Percentiles rank a stretch among this genome's conserved stretches.
phyloP scores from a whole-genome alignment of 2,888 invertebrate genomes.

The Eupithecia dodoneata region DNA sequence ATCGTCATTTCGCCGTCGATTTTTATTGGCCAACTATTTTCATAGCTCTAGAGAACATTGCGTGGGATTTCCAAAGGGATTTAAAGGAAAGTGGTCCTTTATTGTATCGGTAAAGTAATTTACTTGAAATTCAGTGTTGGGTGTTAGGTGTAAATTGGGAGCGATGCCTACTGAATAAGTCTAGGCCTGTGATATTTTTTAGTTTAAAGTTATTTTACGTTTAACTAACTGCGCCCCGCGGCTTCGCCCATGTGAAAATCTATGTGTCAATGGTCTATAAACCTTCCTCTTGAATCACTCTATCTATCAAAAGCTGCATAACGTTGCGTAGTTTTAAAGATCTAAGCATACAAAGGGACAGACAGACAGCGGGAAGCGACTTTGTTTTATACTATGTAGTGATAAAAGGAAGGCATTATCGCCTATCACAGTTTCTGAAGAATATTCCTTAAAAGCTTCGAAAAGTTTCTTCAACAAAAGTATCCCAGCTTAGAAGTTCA shows the following conservation, averaged over 20 bases:
- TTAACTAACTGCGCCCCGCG: too few relatives aligned
- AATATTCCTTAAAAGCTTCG: neutral
- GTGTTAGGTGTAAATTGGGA: neutral
- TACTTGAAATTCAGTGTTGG: conserved; percentile 9
- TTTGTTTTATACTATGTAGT: too few relatives aligned
- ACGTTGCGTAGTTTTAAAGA: too few relatives aligned
- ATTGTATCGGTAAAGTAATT: conserved; percentile 13
- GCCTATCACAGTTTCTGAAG: neutral
- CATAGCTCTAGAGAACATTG: conserved; percentile 29
- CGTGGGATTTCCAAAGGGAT: conserved; percentile 25
- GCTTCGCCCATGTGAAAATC: too few relatives aligned
- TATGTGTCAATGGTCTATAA: too few relatives aligned
- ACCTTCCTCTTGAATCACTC: too few relatives aligned
- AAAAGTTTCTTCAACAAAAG: neutral
- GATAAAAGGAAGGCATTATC: neutral
- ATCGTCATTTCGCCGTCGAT: conserved; percentile 22
- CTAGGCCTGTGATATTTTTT: neutral
- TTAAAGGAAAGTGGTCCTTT: conserved; percentile 23
- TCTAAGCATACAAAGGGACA: too few relatives aligned
- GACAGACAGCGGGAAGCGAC: too few relatives aligned
- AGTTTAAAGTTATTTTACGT: neutral
- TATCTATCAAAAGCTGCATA: too few relatives aligned
- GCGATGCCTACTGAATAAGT: neutral
- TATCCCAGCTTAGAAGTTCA: neutral
- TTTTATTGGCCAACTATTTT: conserved; percentile 42